Evolutionary conservation across 2,113 vertebrate genomes (phyloP), one percentile per base, ranked within the genome.

Genomic region (Istiophorus platypterus): DNA sequence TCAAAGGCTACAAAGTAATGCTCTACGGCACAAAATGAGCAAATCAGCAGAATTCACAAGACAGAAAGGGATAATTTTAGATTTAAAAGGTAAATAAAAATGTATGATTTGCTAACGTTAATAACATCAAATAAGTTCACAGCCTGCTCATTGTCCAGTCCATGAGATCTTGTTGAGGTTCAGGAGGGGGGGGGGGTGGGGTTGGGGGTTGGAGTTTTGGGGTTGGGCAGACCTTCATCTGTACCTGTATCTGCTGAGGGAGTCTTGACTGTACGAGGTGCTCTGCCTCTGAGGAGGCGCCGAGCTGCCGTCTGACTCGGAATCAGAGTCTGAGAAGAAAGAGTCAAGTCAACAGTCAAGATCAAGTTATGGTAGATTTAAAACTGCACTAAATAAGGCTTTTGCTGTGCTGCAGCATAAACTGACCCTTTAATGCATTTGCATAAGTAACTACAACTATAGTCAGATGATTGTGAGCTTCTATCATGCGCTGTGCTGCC

Each of bases 211-310:
- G 72, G 83, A 65, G 13, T 47, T 22, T 22, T 51, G 56, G 80
- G 22, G 27, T 20, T 42, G 83, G 61, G 61, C 15, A 13, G 82
- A 67, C 69, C 86, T 86, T 95, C 94, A 95, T 94, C 86, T 94
- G 88, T 96, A 96, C 95, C 95, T 95, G 95, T 96, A 95, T 95
- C 93, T 94, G 92, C 85, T 94, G 92, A 87, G 82, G 9, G 92
- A 89, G 86, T 95, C 93, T 82, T 90, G 93, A 74, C 88, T 93
- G 87, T 92, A 80, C 0, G 92, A 67, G 67, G 93, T 91, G 87
- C 87, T 94, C n/a, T 85, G 92, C 89, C 92, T 92, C 77, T 64
- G 91, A 37, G 91, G 92, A 81, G 90, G 90, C 42, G 34, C 84
- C 6, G 75, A 41, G 80, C 89, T 90, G 78, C 79, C 72, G 15